Percentiles rank a stretch among this genome's conserved stretches.
Evolutionary conservation across 2,113 vertebrate genomes (phyloP).

Genomic region (human (Homo sapiens)): GRCh38 chr3:61837001-61837500

Average conservation of each 20-base stretch:
- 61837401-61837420: background rate
- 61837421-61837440: background rate
- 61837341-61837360: background rate
- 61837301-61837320: no score
- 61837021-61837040: no score
- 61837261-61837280: background rate
- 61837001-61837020: background rate
- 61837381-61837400: background rate
- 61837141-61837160: no score
- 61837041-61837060: background rate
- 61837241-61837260: no score
- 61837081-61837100: no score
- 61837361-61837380: background rate
- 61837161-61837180: background rate
- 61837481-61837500: accelerated
- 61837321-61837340: background rate
- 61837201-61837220: background rate
- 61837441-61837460: background rate
- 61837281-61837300: no score
- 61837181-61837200: background rate
- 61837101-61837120: no score
- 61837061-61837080: no score
- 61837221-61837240: no score
- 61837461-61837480: background rate
- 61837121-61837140: no score